A percentile compares a stretch with the other conserved stretches of the same genome.
These are phyloP conservation scores for Drosophila nigromelanica DNA, from an alignment of 1,140 invertebrate genomes.

Conservation along the genomic window DNA sequence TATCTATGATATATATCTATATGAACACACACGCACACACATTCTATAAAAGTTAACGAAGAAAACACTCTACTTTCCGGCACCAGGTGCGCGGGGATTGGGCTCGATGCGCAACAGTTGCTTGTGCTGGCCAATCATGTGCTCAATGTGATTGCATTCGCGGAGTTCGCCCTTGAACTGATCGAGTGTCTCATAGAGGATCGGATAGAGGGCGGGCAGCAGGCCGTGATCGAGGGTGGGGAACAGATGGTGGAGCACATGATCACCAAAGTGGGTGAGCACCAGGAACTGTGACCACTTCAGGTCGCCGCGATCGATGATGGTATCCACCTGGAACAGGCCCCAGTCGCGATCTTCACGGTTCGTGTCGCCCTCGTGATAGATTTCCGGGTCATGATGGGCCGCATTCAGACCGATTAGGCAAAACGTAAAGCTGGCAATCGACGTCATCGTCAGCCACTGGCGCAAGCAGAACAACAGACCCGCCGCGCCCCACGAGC, in stretches of 20 bases:
- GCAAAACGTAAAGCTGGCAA: conserved; percentile 87
- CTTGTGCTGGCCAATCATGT: conserved; percentile 88
- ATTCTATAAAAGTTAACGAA: background rate
- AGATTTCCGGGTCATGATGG: conserved; percentile 93
- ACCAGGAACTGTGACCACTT: conserved; percentile 88
- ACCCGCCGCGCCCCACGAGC: conserved; percentile 58
- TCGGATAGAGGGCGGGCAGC: conserved; percentile 87
- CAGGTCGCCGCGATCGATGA: conserved; percentile 89
- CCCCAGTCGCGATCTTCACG: conserved; percentile 90
- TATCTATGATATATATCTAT: background rate
- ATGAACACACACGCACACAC: background rate
- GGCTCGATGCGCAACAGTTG: conserved; percentile 86
- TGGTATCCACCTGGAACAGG: conserved; percentile 90
- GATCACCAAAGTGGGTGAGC: conserved; percentile 90
- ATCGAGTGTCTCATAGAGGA: conserved; percentile 88
- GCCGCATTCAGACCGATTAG: conserved; percentile 90
- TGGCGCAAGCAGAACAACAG: conserved; percentile 79
- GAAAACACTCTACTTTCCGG: conserved; percentile 30
- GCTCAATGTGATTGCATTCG: conserved; percentile 86
- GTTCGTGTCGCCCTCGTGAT: conserved; percentile 91
- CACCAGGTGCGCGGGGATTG: conserved; percentile 79
- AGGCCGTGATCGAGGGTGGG: conserved; percentile 92
- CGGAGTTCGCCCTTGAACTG: conserved; percentile 88
- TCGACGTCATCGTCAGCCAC: conserved; percentile 87
- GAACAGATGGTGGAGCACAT: conserved; percentile 92